Conservation (phyloP, 2,113 vertebrate genomes). For the Cavia porcellus region DNA sequence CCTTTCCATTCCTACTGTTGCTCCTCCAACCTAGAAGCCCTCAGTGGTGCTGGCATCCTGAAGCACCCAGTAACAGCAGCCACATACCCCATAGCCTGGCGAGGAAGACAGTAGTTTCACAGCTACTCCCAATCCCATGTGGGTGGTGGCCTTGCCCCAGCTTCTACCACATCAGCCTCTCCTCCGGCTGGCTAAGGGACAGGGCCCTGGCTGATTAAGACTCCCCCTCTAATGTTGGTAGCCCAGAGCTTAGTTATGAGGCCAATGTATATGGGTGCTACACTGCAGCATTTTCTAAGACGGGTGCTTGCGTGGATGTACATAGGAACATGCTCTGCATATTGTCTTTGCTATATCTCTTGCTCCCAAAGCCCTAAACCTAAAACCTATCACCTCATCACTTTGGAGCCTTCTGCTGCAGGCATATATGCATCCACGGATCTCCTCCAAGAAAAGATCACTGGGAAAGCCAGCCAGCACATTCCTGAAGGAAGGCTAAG, state of each 20-base stretch:
- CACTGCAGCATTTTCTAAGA: not conserved
- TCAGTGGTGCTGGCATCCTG: not conserved
- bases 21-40: slow-evolving; percentile 5
- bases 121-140: slow-evolving; percentile 26
- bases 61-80: slow-evolving; percentile 1
- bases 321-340: not conserved
- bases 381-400: slow-evolving; percentile 29
- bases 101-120: slow-evolving; percentile 4
- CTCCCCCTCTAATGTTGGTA: not conserved
- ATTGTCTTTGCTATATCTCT: slow-evolving; percentile 16
- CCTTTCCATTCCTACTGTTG: not conserved
- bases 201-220: slow-evolving; percentile 3
- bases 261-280: not conserved
- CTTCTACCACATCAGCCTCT: not conserved
- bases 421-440: not conserved
- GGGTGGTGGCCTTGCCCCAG: not conserved
- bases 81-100: not conserved
- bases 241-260: not conserved
- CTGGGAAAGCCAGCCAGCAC: not conserved
- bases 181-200: not conserved
- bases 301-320: not conserved
- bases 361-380: slow-evolving; percentile 15
- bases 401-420: not conserved
- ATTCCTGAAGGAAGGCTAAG: not conserved
- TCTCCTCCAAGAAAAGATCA: slow-evolving; percentile 53